Percentiles rank a stretch among this genome's conserved stretches.
Conservation (phyloP, 1,140 invertebrate genomes). For the Latrodectus geometricus region DNA sequence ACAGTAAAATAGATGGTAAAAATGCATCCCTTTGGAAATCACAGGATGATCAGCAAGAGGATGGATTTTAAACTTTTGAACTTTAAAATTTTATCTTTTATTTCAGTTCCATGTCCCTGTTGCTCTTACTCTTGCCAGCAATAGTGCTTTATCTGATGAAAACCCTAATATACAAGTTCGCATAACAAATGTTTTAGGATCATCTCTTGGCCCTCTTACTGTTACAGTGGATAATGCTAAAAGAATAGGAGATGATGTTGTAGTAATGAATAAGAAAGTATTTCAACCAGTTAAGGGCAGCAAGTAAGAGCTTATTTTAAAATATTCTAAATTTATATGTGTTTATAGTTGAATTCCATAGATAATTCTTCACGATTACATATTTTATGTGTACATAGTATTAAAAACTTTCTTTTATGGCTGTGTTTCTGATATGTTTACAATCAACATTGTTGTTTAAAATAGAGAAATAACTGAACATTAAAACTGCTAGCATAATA, state of each 20-base stretch:
- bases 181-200: conserved; percentile 88
- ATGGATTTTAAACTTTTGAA: background rate
- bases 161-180: conserved; percentile 79
- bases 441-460: too few species aligned
- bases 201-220: conserved; percentile 76
- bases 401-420: too few species aligned
- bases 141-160: conserved; percentile 78
- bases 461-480: too few species aligned
- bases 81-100: conserved; percentile 46
- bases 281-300: conserved; percentile 73
- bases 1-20: too few species aligned
- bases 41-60: too few species aligned
- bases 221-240: conserved; percentile 82
- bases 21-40: too few species aligned
- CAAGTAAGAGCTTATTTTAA: conserved; percentile 70
- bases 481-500: too few species aligned
- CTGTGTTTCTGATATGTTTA: too few species aligned
- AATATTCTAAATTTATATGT: too few species aligned
- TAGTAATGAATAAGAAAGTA: conserved; percentile 79
- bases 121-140: conserved; percentile 81
- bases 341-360: too few species aligned
- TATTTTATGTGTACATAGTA: too few species aligned
- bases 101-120: conserved; percentile 77
- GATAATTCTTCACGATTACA: too few species aligned
- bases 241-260: conserved; percentile 79